Evolutionary conservation across 2,113 vertebrate species (phyloP), one percentile per base, ranked within the genome.

Genomic region (Triplophysa rosa): DNA sequence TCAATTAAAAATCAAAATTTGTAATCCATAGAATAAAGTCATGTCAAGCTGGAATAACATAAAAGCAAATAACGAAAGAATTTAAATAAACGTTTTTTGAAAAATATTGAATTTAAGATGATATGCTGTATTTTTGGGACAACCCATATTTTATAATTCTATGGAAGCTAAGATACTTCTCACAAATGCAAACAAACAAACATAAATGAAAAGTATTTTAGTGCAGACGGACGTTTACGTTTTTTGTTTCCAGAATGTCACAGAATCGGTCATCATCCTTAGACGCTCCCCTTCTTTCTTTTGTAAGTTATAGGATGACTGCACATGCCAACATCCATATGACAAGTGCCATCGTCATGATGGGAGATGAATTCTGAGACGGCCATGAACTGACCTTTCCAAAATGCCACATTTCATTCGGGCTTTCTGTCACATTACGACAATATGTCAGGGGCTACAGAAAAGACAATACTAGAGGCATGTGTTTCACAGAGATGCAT

Each of bases 341-440:
- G 90, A 92, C 86, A 89, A 89, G 87, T 91, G 90, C 90, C 91
- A 91, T 85, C 88, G 86, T 85, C 84, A 85, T 87, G 84, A 89
- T 90, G 90, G 89, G 87, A 84, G 89, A 88, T 69, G 54, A 77
- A 88, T 90, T 80, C 84, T 40, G 82, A 90, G 89, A 92, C 85
- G 90, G 90, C 87, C 40, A 52, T 89, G 88, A 88, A 87, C 83
- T 92, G 91, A 92, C 91, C 91, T 93, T 93, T 92, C 83, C 88
- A 90, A 90, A 93, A 92, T 92, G 92, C 90, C 91, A 91, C 89
- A 92, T 91, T 89, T 86, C 89, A 91, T 92, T 88, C 91, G 86
- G 87, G 80, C 86, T 80, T 84, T 86, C 89, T 87, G 90, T 91
- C 90, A 91, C 87, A 88, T 86, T 76, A 84, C 88, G 87, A 90